phyloP scores from a whole-genome alignment of 2,797 vertebrate species.

The Sparus aurata region DNA sequence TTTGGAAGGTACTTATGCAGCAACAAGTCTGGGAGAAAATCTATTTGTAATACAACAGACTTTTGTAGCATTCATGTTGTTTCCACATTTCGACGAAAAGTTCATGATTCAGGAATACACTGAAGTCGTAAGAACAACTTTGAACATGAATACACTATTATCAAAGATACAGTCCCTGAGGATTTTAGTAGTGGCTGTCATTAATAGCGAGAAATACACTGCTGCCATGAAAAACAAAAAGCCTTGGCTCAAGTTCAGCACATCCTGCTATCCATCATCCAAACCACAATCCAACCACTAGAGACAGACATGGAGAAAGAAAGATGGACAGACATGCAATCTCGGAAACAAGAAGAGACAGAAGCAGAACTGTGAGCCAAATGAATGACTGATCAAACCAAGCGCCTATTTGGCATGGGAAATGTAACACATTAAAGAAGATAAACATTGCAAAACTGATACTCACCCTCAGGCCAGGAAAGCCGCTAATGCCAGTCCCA shows the following conservation, averaged over 20 bases:
- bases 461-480: slow-evolving; percentile 96
- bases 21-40: no score
- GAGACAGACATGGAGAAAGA: slow-evolving; percentile 5
- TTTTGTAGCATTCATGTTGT: no score
- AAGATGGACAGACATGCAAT: slow-evolving; percentile 18
- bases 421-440: slow-evolving; percentile 17
- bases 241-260: slow-evolving; percentile 11
- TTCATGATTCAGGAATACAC: no score
- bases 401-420: neutral
- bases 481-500: slow-evolving; percentile 91
- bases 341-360: neutral
- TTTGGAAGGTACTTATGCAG: no score
- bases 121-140: no score
- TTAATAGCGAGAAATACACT: slow-evolving; percentile 8
- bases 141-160: no score
- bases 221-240: slow-evolving; percentile 34
- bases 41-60: no score
- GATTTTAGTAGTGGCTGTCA: slow-evolving; percentile 24
- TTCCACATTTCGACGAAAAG: no score
- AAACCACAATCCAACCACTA: slow-evolving; percentile 10
- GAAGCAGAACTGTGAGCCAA: slow-evolving; percentile 13
- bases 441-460: slow-evolving; percentile 17
- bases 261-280: slow-evolving; percentile 26
- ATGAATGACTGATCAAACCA: neutral
- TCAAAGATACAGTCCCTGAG: slow-evolving; percentile 13